phyloP scores from a whole-genome alignment of 1,140 invertebrate genomes.

The Trachymyrmex septentrionalis region DNA sequence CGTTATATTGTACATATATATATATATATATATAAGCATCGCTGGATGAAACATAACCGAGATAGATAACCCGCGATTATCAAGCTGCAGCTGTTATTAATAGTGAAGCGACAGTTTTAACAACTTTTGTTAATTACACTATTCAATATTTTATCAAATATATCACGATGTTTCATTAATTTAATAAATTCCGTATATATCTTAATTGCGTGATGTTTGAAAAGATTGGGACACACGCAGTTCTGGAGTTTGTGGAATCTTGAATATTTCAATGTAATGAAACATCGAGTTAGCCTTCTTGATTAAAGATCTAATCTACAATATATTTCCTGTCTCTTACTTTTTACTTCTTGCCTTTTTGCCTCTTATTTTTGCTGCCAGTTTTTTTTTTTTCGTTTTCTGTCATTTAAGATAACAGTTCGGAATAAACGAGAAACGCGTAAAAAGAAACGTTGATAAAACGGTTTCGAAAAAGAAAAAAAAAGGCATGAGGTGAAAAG shows the following conservation, averaged over 20 bases:
- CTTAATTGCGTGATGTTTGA: neutral
- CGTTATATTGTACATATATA: no score
- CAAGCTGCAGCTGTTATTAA: neutral
- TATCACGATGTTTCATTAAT: neutral
- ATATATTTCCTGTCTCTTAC: no score
- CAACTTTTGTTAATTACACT: neutral
- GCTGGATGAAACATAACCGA: neutral
- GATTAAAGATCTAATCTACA: no score
- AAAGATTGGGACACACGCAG: neutral
- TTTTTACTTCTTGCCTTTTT: no score
- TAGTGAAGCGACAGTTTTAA: neutral
- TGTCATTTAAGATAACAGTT: no score
- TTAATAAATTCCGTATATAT: neutral
- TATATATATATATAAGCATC: neutral
- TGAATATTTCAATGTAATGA: neutral
- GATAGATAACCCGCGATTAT: neutral
- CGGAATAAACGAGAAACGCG: no score
- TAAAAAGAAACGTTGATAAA: no score
- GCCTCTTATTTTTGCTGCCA: no score
- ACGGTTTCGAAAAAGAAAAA: no score
- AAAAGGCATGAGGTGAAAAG: no score
- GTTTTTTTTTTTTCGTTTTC: no score
- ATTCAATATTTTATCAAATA: neutral
- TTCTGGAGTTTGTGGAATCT: neutral
- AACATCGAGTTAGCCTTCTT: neutral